Evolutionary conservation across 2,113 vertebrate species (phyloP), one percentile per base, ranked within the genome.

Genomic region (Numida meleagris): DNA sequence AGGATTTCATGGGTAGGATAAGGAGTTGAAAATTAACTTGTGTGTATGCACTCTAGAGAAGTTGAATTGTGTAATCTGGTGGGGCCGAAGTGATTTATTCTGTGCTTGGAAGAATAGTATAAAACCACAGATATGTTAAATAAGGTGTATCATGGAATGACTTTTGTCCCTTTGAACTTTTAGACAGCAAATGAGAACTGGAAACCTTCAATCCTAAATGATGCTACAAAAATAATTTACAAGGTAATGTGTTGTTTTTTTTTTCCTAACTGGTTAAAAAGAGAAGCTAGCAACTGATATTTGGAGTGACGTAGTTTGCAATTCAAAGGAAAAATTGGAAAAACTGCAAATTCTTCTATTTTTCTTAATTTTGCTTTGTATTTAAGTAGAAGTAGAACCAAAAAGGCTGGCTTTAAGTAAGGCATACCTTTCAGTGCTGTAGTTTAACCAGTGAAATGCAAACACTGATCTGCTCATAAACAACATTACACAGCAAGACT

Each of bases 101-200:
- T 62, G 58, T 66, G 8, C 36, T 51, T 82, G 63, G 57, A 93
- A 89, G 46, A 63, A 13, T 67, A 59, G 40, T 18, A 53, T 94
- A 79, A 61, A 93, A 20, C 18, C 3, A 4, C 19, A 48, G 21
- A 46, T 77, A 9, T 58, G 3, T 71, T 86, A 42, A 67, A 7
- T 59, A 62, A 53, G 51, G 79, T 86, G 21, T 34, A 62, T 70
- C n/a, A 62, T 65, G 55, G 31, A 93, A 16, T 89, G 29, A 78
- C 43, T 88, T 68, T 58, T 85, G 34, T 95, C 24, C 17, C 82
- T 94, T 96, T 93, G 14, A 93, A 72, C 76, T 95, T 96, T 62
- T 67, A 99, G 99, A 99, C 99, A 20, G 97, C 99, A 31, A 99
- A 99, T 93, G 98, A 99, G 75, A 98, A 98, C 73, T 99, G 99